phyloP scores from a whole-genome alignment of 2,797 vertebrate genomes.

The Arrhamphus sclerolepis region DNA sequence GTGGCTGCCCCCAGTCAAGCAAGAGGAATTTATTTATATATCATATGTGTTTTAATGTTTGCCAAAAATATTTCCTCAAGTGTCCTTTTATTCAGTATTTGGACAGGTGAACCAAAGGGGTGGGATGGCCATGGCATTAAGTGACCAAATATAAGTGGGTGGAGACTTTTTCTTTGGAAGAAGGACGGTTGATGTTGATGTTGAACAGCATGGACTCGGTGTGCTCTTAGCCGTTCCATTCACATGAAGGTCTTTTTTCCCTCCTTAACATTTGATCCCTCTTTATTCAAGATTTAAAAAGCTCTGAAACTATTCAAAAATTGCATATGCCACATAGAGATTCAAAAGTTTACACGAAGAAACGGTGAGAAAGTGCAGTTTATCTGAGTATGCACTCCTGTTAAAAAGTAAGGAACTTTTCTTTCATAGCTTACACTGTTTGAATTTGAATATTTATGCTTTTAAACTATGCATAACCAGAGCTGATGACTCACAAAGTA shows the following conservation, averaged over 20 bases:
- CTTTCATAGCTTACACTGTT: background rate
- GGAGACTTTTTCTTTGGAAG: constrained; percentile 20
- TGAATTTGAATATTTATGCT: no score
- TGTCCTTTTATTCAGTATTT: constrained; percentile 56
- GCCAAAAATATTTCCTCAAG: constrained; percentile 61
- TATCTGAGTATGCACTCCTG: background rate
- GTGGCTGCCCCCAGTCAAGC: constrained; percentile 18
- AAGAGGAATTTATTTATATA: constrained; percentile 46
- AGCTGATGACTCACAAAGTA: no score
- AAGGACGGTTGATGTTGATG: constrained; percentile 6
- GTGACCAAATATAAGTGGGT: constrained; percentile 67
- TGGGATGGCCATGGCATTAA: constrained; percentile 34
- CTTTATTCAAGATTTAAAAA: background rate
- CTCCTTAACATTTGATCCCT: background rate
- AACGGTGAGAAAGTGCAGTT: background rate
- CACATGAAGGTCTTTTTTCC: background rate
- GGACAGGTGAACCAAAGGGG: constrained; percentile 69
- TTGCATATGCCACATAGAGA: no score
- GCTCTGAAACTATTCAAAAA: background rate
- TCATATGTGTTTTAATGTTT: constrained; percentile 36
- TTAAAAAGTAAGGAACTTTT: background rate
- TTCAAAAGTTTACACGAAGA: no score
- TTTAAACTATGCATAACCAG: no score
- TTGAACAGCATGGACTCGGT: background rate
- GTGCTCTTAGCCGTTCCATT: no score